phyloP scores from a whole-genome alignment of 2,888 invertebrate species.

The Epistrophella euchroma region DNA sequence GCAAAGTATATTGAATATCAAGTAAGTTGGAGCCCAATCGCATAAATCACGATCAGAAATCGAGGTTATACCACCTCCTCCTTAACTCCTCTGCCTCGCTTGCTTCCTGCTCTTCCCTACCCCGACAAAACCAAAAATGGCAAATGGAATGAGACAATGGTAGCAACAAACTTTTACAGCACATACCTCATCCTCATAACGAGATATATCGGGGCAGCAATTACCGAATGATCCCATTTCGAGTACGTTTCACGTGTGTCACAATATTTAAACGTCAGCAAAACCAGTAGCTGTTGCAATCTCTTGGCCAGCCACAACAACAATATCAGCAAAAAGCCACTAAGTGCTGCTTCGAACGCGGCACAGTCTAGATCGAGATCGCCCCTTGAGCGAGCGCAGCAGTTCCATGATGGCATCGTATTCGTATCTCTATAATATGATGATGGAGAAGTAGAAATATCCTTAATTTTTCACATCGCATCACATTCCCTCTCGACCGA shows the following conservation, averaged over 20 bases:
- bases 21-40: conserved; percentile 46
- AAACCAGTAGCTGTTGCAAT: conserved; percentile 45
- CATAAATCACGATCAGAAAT: conserved; percentile 72
- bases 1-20: conserved; percentile 54
- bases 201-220: conserved; percentile 70
- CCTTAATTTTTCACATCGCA: conserved; percentile 75
- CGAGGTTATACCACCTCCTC: conserved; percentile 55
- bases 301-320: conserved; percentile 7
- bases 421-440: conserved; percentile 18
- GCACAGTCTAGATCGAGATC: conserved; percentile 67
- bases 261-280: conserved; percentile 74
- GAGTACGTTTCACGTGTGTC: conserved; percentile 76
- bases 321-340: conserved; percentile 20
- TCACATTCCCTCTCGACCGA: conserved; percentile 67
- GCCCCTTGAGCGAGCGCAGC: conserved; percentile 17
- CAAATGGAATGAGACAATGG: conserved; percentile 71
- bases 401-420: no score
- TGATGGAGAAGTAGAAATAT: conserved; percentile 67
- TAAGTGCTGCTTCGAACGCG: conserved; percentile 50
- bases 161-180: conserved; percentile 52
- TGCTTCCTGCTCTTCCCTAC: conserved; percentile 8
- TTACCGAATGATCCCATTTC: conserved; percentile 75
- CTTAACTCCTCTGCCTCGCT: neutral
- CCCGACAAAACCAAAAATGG: conserved; percentile 58
- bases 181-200: conserved; percentile 66